Base-by-base conservation (phyloP, 2,797 vertebrate species). In the Dendrocincla tyrannina region DNA sequence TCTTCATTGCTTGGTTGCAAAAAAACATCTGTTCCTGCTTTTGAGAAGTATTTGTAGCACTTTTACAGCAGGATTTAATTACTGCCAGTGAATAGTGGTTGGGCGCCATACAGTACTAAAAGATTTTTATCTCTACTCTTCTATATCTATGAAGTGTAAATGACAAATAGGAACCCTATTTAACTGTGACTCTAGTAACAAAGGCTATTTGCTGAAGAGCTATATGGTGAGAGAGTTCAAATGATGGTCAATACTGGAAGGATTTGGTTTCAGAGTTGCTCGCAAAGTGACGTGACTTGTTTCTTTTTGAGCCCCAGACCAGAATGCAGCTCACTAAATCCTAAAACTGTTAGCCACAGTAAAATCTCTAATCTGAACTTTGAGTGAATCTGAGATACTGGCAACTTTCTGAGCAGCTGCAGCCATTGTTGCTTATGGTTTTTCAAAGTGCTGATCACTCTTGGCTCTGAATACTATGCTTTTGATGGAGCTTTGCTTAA, bases 41-140 rank as follows among this genome's bases (percentile, higher is more conserved):
- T 88, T 94, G 94, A 95, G 93, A 98, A 98, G 97, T 97, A 98
- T 97, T 97, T 97, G 95, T 96, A 98, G 96, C 93, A 96, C 93
- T 97, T 98, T 97, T 96, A 96, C 98, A 98, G 97, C 96, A 89
- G 98, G 98, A 97, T 97, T 98, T 98, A 98, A 98, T 98, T 98
- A 98, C 95, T 97, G 94, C 90, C 96, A 94, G 97, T 97, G 97
- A 96, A 97, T 97, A 97, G 96, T 97, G 93, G 97, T 97, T 96
- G 97, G 94, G 95, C 97, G 91, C 97, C 94, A 93, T 97, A 95
- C 96, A 98, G 95, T 97, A 95, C 96, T 97, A 91, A 97, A 96
- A 96, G 97, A 97, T 98, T 98, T 94, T 95, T 98, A 97, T 98
- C 97, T 97, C 47, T 55, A 41, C 3, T 55, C 47, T 55, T 85